These are phyloP conservation scores for Hemitrygon akajei DNA, from an alignment of 2,797 vertebrate genomes.

Conservation along the genomic window DNA sequence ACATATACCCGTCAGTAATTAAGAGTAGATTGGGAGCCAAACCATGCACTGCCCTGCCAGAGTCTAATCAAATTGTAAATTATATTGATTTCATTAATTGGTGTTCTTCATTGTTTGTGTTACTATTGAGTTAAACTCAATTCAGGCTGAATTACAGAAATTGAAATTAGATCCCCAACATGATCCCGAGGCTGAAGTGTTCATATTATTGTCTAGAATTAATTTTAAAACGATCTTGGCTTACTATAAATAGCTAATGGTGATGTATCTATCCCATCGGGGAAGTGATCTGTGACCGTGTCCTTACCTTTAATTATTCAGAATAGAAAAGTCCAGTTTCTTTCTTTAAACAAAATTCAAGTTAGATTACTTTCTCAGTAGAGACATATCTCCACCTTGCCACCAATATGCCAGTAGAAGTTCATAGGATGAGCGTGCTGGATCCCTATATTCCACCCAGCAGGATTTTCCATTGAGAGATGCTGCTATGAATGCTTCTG, in stretches of 20 bases:
- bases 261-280: not conserved
- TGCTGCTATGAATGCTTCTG: too few relatives aligned
- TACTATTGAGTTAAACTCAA: not conserved
- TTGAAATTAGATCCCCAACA: conserved; percentile 10
- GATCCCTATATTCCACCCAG: too few relatives aligned
- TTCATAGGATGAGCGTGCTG: too few relatives aligned
- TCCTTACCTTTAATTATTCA: not conserved
- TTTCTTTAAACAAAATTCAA: not conserved
- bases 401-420: too few relatives aligned
- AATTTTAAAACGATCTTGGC: conserved; percentile 18
- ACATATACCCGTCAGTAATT: not conserved
- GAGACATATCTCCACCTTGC: too few relatives aligned
- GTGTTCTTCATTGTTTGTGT: not conserved
- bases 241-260: not conserved
- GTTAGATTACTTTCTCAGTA: not conserved
- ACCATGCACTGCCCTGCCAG: not conserved
- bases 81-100: not conserved
- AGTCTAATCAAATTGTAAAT: not conserved
- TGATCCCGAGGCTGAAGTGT: not conserved
- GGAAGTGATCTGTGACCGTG: not conserved
- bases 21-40: not conserved
- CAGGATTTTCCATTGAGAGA: too few relatives aligned
- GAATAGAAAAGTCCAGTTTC: not conserved
- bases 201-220: not conserved
- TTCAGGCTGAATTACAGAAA: conserved; percentile 10